Conservation (phyloP, 2,113 vertebrate species). For the Bettongia penicillata region DNA sequence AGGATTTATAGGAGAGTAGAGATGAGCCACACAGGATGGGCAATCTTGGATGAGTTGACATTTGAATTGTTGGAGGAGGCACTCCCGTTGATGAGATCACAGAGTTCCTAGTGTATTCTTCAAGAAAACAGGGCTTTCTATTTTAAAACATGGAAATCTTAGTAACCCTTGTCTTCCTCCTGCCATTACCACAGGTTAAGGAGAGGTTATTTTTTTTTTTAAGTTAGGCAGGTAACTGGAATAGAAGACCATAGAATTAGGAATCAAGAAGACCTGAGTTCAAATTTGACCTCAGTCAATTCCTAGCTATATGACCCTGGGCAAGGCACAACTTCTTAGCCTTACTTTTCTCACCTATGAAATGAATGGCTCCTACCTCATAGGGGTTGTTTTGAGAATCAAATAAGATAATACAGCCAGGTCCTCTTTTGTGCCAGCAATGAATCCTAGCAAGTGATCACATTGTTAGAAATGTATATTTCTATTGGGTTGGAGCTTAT, state of each 20-base stretch:
- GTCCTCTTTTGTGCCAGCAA: background rate
- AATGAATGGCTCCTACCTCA: background rate
- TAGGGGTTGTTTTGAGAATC: background rate
- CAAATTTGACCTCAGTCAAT: background rate
- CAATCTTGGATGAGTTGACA: background rate
- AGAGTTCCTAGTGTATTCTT: background rate
- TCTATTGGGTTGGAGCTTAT: background rate
- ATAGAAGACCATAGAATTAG: background rate
- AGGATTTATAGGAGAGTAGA: background rate
- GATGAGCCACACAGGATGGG: background rate
- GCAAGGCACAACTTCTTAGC: background rate
- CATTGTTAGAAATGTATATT: background rate
- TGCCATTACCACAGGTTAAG: background rate
- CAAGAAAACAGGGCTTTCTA: constrained; percentile 24
- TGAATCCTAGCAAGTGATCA: background rate
- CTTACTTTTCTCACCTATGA: background rate
- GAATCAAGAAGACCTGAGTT: background rate
- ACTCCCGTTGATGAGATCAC: background rate
- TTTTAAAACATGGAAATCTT: background rate
- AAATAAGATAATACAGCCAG: background rate
- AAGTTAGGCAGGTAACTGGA: background rate
- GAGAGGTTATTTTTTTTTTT: background rate
- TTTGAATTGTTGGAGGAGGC: background rate
- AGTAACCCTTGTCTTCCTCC: background rate
- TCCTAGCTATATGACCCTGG: background rate